These are phyloP conservation scores for Amiota mariae DNA, from an alignment of 2,888 invertebrate species.

Conservation along the genomic window DNA sequence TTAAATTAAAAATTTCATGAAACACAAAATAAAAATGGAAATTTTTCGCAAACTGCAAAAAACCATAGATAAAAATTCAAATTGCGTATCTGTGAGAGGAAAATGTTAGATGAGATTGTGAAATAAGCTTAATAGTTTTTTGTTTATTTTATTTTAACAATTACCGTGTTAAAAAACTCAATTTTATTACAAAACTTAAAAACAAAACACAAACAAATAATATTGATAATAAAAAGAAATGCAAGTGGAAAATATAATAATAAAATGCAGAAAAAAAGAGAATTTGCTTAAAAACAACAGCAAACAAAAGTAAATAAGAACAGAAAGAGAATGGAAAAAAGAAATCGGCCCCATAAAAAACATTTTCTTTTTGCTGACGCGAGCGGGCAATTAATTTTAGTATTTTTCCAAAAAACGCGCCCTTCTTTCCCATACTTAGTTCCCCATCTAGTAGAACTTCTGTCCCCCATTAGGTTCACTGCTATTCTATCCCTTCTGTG, in stretches of 20 bases:
- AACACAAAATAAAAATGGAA: background rate
- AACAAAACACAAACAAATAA: conserved; percentile 4
- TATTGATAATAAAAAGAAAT: background rate
- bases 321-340: conserved; percentile 5
- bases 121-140: background rate
- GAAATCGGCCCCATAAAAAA: conserved; percentile 14
- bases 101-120: background rate
- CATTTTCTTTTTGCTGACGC: conserved; percentile 25
- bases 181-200: conserved; percentile 10
- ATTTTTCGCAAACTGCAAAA: background rate
- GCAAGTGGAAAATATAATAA: background rate
- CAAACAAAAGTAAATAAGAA: background rate
- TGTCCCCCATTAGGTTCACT: background rate
- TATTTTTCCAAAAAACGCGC: background rate
- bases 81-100: background rate
- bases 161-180: conserved; percentile 7
- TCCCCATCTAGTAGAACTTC: background rate
- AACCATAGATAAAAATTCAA: background rate
- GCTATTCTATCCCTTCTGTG: background rate
- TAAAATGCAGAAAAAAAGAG: background rate
- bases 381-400: conserved; percentile 26
- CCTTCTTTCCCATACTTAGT: background rate
- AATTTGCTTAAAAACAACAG: background rate
- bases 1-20: conserved; percentile 11
- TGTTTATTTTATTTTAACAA: conserved; percentile 1